phyloP scores from a whole-genome alignment of 2,888 invertebrate species.

The Apeira syringaria region DNA sequence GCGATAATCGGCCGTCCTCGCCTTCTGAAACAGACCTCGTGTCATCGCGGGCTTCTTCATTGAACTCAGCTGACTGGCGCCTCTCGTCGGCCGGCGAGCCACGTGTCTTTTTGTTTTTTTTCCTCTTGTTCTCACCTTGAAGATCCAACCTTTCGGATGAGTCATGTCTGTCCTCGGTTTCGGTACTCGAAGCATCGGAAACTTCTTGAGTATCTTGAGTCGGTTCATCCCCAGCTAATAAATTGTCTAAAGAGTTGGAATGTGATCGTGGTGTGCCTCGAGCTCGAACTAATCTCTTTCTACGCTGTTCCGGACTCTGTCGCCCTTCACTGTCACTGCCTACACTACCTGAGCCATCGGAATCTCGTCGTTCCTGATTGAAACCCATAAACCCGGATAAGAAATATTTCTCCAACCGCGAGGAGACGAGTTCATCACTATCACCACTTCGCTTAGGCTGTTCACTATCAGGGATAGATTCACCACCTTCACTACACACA shows the following conservation, averaged over 20 bases:
- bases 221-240: slow-evolving; percentile 86
- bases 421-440: slow-evolving; percentile 91
- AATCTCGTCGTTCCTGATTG: slow-evolving; percentile 89
- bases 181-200: slow-evolving; percentile 90
- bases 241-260: slow-evolving; percentile 91
- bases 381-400: slow-evolving; percentile 93
- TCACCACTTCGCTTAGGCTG: slow-evolving; percentile 82
- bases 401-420: slow-evolving; percentile 95
- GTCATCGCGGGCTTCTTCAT: slow-evolving; percentile 84
- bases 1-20: slow-evolving; percentile 87
- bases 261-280: slow-evolving; percentile 93
- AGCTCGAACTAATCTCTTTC: slow-evolving; percentile 91
- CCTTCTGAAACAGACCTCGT: slow-evolving; percentile 85
- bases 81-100: slow-evolving; percentile 85
- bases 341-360: slow-evolving; percentile 93
- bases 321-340: slow-evolving; percentile 95
- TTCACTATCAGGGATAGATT: slow-evolving; percentile 87
- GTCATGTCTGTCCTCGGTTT: slow-evolving; percentile 86
- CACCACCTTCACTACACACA: slow-evolving; percentile 92
- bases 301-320: slow-evolving; percentile 93
- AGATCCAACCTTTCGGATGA: slow-evolving; percentile 89
- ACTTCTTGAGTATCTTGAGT: slow-evolving; percentile 81
- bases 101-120: slow-evolving; percentile 89
- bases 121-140: slow-evolving; percentile 92
- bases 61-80: slow-evolving; percentile 85